A percentile compares a stretch with the other conserved stretches of the same genome.
These are phyloP conservation scores for Clarias macrocephalus DNA, from an alignment of 2,113 vertebrate species.

Conservation along the genomic window DNA sequence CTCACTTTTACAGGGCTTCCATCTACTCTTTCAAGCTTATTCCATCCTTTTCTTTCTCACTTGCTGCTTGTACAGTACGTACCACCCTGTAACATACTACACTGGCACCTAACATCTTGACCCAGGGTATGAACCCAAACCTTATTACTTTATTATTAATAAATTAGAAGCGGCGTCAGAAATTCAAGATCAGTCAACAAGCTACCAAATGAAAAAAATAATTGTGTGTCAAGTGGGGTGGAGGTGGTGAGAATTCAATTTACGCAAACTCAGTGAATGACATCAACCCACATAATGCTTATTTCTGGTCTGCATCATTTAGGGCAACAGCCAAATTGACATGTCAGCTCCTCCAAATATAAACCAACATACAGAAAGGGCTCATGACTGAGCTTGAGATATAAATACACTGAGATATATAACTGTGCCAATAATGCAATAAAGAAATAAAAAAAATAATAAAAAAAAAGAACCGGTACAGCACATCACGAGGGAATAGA, in stretches of 20 bases:
- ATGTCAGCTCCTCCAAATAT: conserved; percentile 42
- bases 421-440: conserved; percentile 27
- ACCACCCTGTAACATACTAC: conserved; percentile 12
- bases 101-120: conserved; percentile 43
- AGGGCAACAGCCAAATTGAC: conserved; percentile 37
- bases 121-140: conserved; percentile 55
- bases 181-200: conserved; percentile 65
- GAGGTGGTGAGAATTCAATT: conserved; percentile 37
- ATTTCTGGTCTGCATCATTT: conserved; percentile 32
- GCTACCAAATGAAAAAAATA: conserved; percentile 49
- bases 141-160: not conserved
- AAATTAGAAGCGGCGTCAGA: conserved; percentile 57
- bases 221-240: conserved; percentile 45
- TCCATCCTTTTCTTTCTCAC: conserved; percentile 48
- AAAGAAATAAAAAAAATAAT: not conserved
- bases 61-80: conserved; percentile 58
- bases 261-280: conserved; percentile 41
- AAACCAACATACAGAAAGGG: conserved; percentile 32
- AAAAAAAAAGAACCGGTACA: conserved; percentile 3
- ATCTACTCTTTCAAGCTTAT: conserved; percentile 50
- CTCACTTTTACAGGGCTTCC: conserved; percentile 49
- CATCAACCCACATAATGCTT: conserved; percentile 7
- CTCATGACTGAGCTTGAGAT: conserved; percentile 6
- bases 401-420: conserved; percentile 29
- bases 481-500: conserved; percentile 13